Percentiles rank a stretch among this genome's conserved stretches.
Evolutionary conservation across 2,113 vertebrate species (phyloP).

Genomic region (Nibea albiflora): DNA sequence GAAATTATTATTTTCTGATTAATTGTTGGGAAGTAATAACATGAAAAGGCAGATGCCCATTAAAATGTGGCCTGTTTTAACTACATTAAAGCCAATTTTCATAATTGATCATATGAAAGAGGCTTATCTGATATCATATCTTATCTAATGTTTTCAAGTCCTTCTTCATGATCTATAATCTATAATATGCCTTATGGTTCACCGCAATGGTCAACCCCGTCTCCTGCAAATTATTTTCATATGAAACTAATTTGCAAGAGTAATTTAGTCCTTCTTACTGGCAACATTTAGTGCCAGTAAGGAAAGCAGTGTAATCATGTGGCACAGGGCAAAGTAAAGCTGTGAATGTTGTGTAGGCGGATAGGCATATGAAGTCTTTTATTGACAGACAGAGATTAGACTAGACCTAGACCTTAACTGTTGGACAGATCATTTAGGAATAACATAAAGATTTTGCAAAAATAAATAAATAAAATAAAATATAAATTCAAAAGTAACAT

Average conservation of each 20-base stretch:
- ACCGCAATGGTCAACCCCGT: constrained; percentile 1
- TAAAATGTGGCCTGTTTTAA: neutral
- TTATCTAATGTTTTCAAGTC: neutral
- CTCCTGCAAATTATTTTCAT: neutral
- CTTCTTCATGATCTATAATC: neutral
- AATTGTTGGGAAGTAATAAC: neutral
- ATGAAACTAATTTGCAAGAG: neutral
- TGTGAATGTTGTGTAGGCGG: neutral
- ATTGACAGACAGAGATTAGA: neutral
- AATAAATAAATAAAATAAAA: too few relatives aligned
- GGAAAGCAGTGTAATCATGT: neutral
- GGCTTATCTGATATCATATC: neutral
- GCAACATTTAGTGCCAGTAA: neutral
- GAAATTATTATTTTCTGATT: neutral
- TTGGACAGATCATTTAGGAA: too few relatives aligned
- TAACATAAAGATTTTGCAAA: neutral
- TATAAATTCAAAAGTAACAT: neutral
- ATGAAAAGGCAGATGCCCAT: neutral
- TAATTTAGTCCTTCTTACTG: neutral
- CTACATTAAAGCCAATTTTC: neutral
- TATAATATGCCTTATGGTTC: neutral
- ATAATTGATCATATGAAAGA: neutral
- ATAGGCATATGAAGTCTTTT: neutral
- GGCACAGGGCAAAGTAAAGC: neutral
- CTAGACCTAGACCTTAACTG: neutral